Percentiles rank a stretch among this genome's conserved stretches.
phyloP scores from a whole-genome alignment of 2,797 vertebrate genomes.

The Crypturellus tataupa region DNA sequence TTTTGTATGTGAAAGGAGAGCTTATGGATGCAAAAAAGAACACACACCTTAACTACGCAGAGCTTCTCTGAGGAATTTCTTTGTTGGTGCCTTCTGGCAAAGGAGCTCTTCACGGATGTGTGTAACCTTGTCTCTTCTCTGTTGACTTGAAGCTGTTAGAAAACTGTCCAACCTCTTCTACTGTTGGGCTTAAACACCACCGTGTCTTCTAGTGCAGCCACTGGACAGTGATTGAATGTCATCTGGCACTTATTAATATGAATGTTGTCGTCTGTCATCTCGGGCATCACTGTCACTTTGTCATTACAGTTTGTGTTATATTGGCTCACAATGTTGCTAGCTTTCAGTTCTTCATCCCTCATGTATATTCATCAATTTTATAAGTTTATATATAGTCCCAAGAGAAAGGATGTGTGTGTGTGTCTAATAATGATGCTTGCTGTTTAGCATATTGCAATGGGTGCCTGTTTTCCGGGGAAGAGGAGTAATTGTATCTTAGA shows the following conservation, averaged over 20 bases:
- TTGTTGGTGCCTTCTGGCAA: not conserved
- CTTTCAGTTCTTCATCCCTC: constrained; percentile 26
- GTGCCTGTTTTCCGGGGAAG: not conserved
- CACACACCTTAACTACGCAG: not conserved
- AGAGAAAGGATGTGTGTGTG: not conserved
- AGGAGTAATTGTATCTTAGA: not conserved
- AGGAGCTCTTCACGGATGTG: not conserved
- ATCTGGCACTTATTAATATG: constrained; percentile 70
- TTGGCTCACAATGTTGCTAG: constrained; percentile 7
- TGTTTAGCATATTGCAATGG: not conserved
- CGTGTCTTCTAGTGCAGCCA: constrained; percentile 64
- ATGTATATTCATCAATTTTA: constrained; percentile 32
- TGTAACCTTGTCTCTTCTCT: constrained; percentile 34
- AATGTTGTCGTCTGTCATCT: constrained; percentile 79
- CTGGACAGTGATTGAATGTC: constrained; percentile 78
- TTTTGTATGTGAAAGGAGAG: not conserved
- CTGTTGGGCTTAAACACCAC: constrained; percentile 48
- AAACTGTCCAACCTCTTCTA: constrained; percentile 29
- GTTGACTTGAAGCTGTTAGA: constrained; percentile 46
- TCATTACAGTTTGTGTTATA: constrained; percentile 70
- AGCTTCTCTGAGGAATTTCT: not conserved
- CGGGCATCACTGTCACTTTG: constrained; percentile 74
- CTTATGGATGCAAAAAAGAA: not conserved
- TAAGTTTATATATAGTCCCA: not conserved
- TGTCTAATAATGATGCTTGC: not conserved